These are phyloP conservation scores for Gopherus evgoodei DNA, from an alignment of 2,113 vertebrate genomes.

Conservation along the genomic window DNA sequence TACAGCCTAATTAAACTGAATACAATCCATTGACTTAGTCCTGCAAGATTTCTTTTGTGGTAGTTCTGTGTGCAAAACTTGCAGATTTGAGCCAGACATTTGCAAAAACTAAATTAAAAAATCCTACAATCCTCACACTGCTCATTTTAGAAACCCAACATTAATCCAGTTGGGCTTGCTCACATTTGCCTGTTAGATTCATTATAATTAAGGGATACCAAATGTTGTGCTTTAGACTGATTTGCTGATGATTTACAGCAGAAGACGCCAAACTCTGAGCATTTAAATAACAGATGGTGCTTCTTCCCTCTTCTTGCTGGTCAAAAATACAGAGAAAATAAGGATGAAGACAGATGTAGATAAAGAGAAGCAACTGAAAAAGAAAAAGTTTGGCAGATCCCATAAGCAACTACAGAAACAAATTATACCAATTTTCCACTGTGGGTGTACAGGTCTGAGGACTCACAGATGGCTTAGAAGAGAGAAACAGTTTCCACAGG, in stretches of 20 bases:
- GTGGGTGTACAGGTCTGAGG: slow-evolving; percentile 70
- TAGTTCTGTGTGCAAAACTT: background rate
- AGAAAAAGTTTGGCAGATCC: slow-evolving; percentile 56
- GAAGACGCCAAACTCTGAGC: slow-evolving; percentile 57
- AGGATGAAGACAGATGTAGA: slow-evolving; percentile 55
- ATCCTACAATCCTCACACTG: background rate
- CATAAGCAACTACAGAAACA: slow-evolving; percentile 63
- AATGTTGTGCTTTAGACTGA: slow-evolving; percentile 27
- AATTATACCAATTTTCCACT: slow-evolving; percentile 71
- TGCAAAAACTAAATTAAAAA: background rate
- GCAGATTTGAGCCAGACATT: background rate
- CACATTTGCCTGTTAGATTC: slow-evolving; percentile 29
- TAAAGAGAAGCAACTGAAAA: slow-evolving; percentile 34
- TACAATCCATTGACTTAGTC: background rate
- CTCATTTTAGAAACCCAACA: slow-evolving; percentile 22
- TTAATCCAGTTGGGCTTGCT: background rate
- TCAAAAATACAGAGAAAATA: slow-evolving; percentile 70
- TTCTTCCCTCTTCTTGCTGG: slow-evolving; percentile 64
- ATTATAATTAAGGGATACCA: slow-evolving; percentile 42
- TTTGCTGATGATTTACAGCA: slow-evolving; percentile 58
- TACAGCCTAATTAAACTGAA: background rate
- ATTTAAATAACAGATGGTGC: slow-evolving; percentile 72
- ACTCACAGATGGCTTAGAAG: slow-evolving; percentile 72
- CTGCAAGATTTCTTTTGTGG: background rate
- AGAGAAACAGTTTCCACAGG: slow-evolving; percentile 42